Conservation (phyloP, 2,888 invertebrate genomes). For the Ecliptopera silaceata region DNA sequence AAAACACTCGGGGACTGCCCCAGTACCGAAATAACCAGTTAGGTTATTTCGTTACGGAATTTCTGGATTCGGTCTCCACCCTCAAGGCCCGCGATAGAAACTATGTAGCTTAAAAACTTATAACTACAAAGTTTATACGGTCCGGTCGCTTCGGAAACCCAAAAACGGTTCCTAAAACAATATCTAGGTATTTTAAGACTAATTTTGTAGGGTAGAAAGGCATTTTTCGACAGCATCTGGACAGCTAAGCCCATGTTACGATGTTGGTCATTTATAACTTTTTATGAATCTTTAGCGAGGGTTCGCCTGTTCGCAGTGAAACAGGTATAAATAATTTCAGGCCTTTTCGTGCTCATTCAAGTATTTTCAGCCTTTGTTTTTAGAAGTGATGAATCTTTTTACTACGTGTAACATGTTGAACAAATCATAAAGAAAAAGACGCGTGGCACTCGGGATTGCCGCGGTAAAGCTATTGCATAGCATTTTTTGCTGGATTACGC, state of each 20-base stretch:
- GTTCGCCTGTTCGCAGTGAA: slow-evolving; percentile 22
- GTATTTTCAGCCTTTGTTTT: background rate
- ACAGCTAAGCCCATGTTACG: slow-evolving; percentile 46
- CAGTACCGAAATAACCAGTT: too few relatives aligned
- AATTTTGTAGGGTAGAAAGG: background rate
- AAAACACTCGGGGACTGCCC: too few relatives aligned
- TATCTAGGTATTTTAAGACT: background rate
- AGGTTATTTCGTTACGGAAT: too few relatives aligned
- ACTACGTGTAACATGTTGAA: too few relatives aligned
- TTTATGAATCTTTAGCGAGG: slow-evolving; percentile 39
- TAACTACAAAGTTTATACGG: background rate
- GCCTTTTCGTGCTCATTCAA: slow-evolving; percentile 3
- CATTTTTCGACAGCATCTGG: slow-evolving; percentile 5
- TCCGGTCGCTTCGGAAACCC: background rate
- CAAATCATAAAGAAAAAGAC: too few relatives aligned
- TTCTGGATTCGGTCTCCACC: too few relatives aligned
- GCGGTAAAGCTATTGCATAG: too few relatives aligned
- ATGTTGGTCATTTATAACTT: slow-evolving; percentile 46
- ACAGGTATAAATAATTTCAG: slow-evolving; percentile 18
- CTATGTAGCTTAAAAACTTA: too few relatives aligned
- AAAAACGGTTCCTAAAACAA: background rate
- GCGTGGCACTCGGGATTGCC: too few relatives aligned
- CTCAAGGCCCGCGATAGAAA: too few relatives aligned
- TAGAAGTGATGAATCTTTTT: too few relatives aligned
- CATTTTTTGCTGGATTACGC: too few relatives aligned